Percentiles rank a stretch among this genome's conserved stretches.
phyloP scores from a whole-genome alignment of 35 echinoderm and acorn worm species.

The Diadema setosum region DNA sequence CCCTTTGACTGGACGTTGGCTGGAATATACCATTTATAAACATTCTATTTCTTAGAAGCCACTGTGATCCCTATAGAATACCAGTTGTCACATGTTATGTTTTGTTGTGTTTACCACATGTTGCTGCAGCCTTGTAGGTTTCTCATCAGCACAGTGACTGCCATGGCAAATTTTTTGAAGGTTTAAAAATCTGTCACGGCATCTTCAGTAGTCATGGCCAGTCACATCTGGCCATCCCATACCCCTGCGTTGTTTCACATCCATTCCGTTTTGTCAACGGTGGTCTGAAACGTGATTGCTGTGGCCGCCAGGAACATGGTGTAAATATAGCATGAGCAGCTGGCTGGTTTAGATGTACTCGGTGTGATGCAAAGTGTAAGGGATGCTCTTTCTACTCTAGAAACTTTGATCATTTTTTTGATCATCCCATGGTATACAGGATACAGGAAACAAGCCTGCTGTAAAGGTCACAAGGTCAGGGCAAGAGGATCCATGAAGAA shows the following conservation, averaged over 20 bases:
- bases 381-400: not conserved
- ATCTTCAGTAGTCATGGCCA: too few relatives aligned
- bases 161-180: too few relatives aligned
- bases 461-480: not conserved
- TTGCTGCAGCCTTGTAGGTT: too few relatives aligned
- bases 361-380: not conserved
- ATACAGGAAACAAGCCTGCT: not conserved
- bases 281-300: not conserved
- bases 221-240: too few relatives aligned
- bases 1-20: too few relatives aligned
- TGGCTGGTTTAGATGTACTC: not conserved
- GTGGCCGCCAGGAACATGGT: not conserved
- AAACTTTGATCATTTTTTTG: not conserved
- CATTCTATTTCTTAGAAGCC: too few relatives aligned
- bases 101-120: too few relatives aligned
- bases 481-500: not conserved
- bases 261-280: not conserved
- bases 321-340: not conserved
- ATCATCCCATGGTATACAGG: not conserved
- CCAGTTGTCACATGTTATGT: too few relatives aligned
- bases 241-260: not conserved
- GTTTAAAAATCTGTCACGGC: too few relatives aligned
- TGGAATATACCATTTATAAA: too few relatives aligned
- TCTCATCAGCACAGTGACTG: too few relatives aligned
- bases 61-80: too few relatives aligned